Evolutionary conservation across 2,797 vertebrate species (phyloP).

Genomic region (Okamejei kenojei): DNA sequence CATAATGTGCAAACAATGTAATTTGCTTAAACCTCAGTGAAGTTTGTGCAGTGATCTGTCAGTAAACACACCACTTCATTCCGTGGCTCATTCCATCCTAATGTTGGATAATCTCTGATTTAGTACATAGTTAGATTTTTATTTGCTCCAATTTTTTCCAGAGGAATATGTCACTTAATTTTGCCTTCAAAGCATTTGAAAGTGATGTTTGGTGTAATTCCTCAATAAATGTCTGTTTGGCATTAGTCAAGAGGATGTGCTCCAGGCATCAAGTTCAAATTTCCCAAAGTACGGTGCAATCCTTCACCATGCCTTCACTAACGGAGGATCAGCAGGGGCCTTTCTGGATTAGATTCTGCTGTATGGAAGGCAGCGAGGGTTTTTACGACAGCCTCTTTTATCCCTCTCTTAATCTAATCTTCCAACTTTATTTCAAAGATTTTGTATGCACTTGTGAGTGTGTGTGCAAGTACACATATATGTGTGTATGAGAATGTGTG

Average conservation of each 20-base stretch:
- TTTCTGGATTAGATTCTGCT: too few relatives aligned
- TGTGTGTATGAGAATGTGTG: neutral
- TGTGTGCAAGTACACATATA: neutral
- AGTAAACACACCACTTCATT: neutral
- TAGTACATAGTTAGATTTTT: neutral
- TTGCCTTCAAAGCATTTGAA: neutral
- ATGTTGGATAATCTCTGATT: neutral
- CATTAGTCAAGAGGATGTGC: neutral
- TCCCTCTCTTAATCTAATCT: too few relatives aligned
- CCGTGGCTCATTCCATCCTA: neutral
- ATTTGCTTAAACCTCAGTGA: neutral
- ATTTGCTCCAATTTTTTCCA: neutral
- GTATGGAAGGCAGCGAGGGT: too few relatives aligned
- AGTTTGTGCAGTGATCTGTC: neutral
- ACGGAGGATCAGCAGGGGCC: neutral
- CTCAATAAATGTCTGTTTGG: neutral
- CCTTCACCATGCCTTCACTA: neutral
- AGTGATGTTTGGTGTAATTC: neutral
- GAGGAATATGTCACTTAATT: neutral
- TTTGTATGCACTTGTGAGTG: neutral
- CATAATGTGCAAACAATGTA: neutral
- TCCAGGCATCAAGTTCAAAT: neutral
- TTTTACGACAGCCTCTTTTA: too few relatives aligned
- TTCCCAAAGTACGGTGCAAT: neutral
- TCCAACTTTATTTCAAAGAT: too few relatives aligned